A percentile compares a stretch with the other conserved stretches of the same genome.
Conservation (phyloP, 2,113 vertebrate genomes). For the Rhagologus leucostigma region DNA sequence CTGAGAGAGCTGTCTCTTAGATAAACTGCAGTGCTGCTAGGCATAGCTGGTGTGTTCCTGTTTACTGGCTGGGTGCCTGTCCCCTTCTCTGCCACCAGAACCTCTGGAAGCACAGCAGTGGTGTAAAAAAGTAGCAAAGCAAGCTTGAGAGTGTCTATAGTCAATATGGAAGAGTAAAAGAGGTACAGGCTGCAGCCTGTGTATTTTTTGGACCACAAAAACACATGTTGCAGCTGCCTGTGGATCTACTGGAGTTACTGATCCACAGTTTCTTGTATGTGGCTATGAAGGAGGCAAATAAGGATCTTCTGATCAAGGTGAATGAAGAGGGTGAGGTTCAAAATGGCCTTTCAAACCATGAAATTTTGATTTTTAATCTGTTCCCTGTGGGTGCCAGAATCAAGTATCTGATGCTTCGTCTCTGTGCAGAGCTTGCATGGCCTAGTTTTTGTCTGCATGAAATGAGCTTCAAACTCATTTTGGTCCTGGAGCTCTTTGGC, state of each 20-base stretch:
- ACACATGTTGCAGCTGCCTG: background rate
- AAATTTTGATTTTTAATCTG: background rate
- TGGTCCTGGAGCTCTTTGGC: background rate
- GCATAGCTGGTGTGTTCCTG: background rate
- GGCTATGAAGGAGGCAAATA: background rate
- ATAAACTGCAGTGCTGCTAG: background rate
- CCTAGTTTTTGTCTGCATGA: background rate
- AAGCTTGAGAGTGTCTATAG: background rate
- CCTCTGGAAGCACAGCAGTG: rapidly evolving
- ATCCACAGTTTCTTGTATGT: background rate
- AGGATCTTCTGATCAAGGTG: background rate
- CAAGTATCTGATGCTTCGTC: background rate
- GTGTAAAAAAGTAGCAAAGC: background rate
- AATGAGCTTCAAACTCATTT: background rate
- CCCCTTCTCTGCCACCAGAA: background rate
- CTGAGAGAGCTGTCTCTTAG: background rate
- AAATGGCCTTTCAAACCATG: background rate
- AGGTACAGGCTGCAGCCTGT: background rate
- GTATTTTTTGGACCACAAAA: background rate
- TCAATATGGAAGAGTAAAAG: background rate
- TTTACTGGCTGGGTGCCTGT: background rate
- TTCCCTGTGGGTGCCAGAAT: background rate
- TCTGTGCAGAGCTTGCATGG: rapidly evolving
- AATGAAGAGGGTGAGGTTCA: background rate
- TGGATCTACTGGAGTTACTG: background rate